Base-by-base conservation (phyloP, 2,797 vertebrate species). In the Australoheros facetus region DNA sequence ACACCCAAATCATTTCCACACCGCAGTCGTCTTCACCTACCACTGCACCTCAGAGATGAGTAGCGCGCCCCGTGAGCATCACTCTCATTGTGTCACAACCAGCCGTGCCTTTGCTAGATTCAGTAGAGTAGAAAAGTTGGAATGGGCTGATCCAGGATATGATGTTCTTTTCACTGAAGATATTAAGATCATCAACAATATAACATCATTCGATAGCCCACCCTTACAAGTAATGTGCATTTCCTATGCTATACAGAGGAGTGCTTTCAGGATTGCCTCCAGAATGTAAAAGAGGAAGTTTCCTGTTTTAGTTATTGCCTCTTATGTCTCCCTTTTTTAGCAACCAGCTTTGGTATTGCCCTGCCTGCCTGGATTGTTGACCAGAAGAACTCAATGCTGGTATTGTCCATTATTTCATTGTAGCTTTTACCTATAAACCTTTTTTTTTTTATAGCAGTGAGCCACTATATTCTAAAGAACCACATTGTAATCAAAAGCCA, bases 371-470 rank as follows among this genome's bases (percentile, higher is more conserved):
- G 98, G 98, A 99, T 99, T 82, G 98, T 99, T 81, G 98, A 99
- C 95, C 97, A 99, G 95, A 99, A 99, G 92, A 99, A 99, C 92
- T 99, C 98, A 4, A 98, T 99, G 97, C 95, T 99, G 97, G 98
- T 99, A 94, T 87, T 92, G 42, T 54, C 26, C 2, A 54, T 75
- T 76, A 16, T 17, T 53, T 70, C 37, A 60, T 5, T 42, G 16
- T 42, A n/a, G 37, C 59, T 69, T 77, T 37, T 42, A 45, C 14
- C 28, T 6, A 45, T 70, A 1, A 17, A 45, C 7, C 19, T 69
- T 69, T 53, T 9, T 4, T 74, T 45, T 54, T 37, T 26, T 32
- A 12, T 23, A 56, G 42, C 56, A 62, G 28, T 1, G 3, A 54
- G 3, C 17, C 8, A 30, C 1, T n/a, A 11, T n/a, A 28, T 5